Evolutionary conservation across 2,888 invertebrate genomes (phyloP), one percentile per base, ranked within the genome.

Genomic region (Phaedon cochleariae): DNA sequence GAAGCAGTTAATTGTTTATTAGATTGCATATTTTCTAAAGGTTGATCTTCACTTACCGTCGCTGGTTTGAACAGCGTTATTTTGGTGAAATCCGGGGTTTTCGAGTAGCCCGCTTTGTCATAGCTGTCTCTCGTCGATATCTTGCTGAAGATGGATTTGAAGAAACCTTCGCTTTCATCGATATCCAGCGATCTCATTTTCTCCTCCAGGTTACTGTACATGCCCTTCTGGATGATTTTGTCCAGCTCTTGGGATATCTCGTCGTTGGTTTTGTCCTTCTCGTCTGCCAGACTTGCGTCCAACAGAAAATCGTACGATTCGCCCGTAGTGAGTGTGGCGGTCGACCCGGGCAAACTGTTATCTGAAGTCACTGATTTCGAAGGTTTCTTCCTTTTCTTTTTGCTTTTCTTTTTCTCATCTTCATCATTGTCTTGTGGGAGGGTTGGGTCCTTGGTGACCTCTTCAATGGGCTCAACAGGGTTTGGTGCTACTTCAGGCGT

Each of bases 231-330:
- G 48, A 84, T 84, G 64, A 84, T 78, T 61, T 79, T 78, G 61
- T 84, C 83, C 31, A 84, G 65, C 72, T 84, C 84, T 65, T 81
- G 76, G 0, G 83, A 83, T 9, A 84, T 78, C 65, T 84, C 83
- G 20, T 81, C 76, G 67, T 82, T 82, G 0, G 83, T 83, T 67
- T 82, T 82, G 17, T 80, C 79, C 1, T 71, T 64, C 58, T 79
- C 75, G 17, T 55, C 62, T 4, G 64, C 60, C 20, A 74, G 45
- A 12, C 73, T 73, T 10, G 72, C 73, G 59, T 80, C 80, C 20
- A 80, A 65, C 1, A 81, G 72, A 55, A 80, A 76, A 68, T 82
- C 81, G 63, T 79, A 81, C 0, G 81, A 76, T 20, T 80, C 81
- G 1, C 65, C 46, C 21, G 62, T 68, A 46, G 70, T 76, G 26